phyloP scores from a whole-genome alignment of 2,113 vertebrate genomes.

The Felis catus region DNA sequence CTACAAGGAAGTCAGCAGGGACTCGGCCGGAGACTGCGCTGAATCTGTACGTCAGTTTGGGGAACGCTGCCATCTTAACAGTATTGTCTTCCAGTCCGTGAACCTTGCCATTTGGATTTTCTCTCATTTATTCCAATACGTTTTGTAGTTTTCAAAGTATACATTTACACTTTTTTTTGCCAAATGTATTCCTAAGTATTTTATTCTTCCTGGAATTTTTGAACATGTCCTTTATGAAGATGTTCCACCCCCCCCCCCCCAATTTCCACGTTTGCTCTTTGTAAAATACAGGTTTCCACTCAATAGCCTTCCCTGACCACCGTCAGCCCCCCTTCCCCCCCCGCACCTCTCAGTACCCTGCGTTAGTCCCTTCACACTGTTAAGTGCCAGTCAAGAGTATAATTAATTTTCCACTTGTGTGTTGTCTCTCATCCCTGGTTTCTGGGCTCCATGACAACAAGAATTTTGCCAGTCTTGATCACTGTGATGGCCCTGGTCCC shows the following conservation, averaged over 20 bases:
- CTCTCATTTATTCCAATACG: neutral
- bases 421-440: neutral
- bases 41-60: neutral
- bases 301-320: neutral
- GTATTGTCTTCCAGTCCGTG: neutral
- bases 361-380: neutral
- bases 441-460: neutral
- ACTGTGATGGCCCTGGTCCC: neutral
- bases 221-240: neutral
- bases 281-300: neutral
- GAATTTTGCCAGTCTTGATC: neutral
- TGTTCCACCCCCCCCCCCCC: neutral
- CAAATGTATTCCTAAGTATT: neutral
- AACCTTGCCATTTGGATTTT: neutral
- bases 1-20: neutral
- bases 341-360: neutral
- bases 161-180: neutral
- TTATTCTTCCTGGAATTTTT: neutral
- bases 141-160: neutral
- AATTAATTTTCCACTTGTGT: neutral
- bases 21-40: accelerated
- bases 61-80: neutral
- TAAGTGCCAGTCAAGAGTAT: neutral
- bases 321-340: too few relatives aligned
- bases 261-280: neutral